Conservation (phyloP, 1,140 invertebrate species). For the Ceratitis capitata region DNA sequence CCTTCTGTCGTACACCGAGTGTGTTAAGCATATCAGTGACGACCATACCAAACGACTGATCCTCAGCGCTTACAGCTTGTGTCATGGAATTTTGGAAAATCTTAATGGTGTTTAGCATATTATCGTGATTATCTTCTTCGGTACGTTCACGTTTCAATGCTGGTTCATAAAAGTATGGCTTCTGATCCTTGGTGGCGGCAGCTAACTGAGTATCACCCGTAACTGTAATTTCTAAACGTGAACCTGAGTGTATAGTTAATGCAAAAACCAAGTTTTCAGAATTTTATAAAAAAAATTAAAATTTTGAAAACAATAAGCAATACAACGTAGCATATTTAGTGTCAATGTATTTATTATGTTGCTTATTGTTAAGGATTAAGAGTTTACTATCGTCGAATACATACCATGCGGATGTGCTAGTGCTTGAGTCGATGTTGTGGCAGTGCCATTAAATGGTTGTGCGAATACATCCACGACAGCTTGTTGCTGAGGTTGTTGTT, state of each 20-base stretch:
- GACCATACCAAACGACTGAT: conserved; percentile 62
- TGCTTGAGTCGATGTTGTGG: conserved; percentile 59
- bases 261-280: not conserved
- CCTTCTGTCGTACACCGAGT: conserved; percentile 61
- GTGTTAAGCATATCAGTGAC: conserved; percentile 63
- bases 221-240: conserved; percentile 56
- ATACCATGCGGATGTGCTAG: conserved; percentile 60
- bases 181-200: conserved; percentile 58
- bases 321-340: not conserved
- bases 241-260: conserved; percentile 17
- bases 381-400: not conserved
- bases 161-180: conserved; percentile 60
- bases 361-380: not conserved
- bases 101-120: conserved; percentile 61
- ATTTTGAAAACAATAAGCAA: not conserved
- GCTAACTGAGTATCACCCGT: conserved; percentile 59
- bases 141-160: conserved; percentile 58
- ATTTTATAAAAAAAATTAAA: not conserved
- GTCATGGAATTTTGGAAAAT: conserved; percentile 62
- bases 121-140: conserved; percentile 59
- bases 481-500: conserved; percentile 56
- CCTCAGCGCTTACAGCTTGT: conserved; percentile 60
- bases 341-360: too few species aligned
- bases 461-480: conserved; percentile 58
- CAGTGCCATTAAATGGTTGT: conserved; percentile 60